A percentile compares a stretch with the other conserved stretches of the same genome.
Evolutionary conservation across 2,888 invertebrate genomes (phyloP).

Genomic region (Patella depressa): DNA sequence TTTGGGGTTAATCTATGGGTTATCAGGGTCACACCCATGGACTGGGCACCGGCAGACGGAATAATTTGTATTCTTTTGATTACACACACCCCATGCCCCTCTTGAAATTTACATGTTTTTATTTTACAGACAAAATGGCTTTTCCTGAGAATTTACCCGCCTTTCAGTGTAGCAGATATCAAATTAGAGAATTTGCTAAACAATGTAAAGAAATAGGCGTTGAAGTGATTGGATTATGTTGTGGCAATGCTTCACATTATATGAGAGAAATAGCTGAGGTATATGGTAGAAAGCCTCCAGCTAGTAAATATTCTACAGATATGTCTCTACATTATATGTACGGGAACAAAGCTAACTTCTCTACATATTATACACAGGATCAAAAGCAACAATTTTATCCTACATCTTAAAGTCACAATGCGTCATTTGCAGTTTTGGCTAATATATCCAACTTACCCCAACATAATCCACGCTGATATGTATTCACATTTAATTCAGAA

Average conservation of each 20-base stretch:
- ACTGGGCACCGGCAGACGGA: no score
- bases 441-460: no score
- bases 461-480: no score
- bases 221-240: slow-evolving; percentile 64
- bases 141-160: slow-evolving; percentile 54
- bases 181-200: slow-evolving; percentile 55
- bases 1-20: no score
- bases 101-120: slow-evolving; percentile 28
- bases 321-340: slow-evolving; percentile 32
- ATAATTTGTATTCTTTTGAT: no score
- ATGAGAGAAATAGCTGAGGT: slow-evolving; percentile 55
- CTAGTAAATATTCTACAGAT: slow-evolving; percentile 50
- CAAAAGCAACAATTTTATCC: neutral
- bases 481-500: no score
- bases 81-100: no score
- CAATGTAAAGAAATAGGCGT: slow-evolving; percentile 53
- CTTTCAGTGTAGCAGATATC: slow-evolving; percentile 43
- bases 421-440: no score
- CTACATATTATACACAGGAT: neutral
- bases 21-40: no score
- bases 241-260: slow-evolving; percentile 58
- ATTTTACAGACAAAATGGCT: slow-evolving; percentile 45
- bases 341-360: neutral
- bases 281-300: slow-evolving; percentile 53
- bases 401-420: no score